Conservation (phyloP, 2,797 vertebrate species). For the Phoeniculus purpureus region DNA sequence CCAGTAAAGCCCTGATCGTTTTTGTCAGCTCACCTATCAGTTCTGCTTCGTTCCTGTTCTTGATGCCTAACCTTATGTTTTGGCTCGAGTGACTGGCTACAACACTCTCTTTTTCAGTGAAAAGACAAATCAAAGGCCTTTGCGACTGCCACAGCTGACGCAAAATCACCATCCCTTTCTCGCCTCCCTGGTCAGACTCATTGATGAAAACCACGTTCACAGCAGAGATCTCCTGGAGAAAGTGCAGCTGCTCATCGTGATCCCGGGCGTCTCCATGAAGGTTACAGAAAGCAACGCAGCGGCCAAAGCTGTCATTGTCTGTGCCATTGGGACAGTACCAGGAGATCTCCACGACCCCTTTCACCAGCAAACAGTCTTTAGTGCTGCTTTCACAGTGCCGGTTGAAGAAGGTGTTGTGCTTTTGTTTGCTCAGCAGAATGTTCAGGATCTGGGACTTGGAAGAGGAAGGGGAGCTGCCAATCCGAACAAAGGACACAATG, state of each 20-base stretch:
- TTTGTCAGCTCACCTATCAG: slow-evolving; percentile 57
- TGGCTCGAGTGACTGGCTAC: neutral
- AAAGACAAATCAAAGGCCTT: slow-evolving; percentile 75
- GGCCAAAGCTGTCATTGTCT: slow-evolving; percentile 58
- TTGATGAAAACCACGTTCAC: slow-evolving; percentile 73
- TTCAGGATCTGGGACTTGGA: slow-evolving; percentile 78
- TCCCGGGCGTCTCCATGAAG: slow-evolving; percentile 56
- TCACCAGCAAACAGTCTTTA: slow-evolving; percentile 70
- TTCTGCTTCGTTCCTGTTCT: slow-evolving; percentile 72
- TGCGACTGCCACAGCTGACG: neutral
- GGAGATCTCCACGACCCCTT: slow-evolving; percentile 81
- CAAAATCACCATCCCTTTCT: slow-evolving; percentile 4
- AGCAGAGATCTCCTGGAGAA: slow-evolving; percentile 74
- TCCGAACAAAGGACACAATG: slow-evolving; percentile 78
- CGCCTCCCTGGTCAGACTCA: neutral
- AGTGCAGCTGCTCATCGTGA: slow-evolving; percentile 53
- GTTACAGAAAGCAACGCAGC: slow-evolving; percentile 71
- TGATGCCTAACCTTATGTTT: slow-evolving; percentile 72
- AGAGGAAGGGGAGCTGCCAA: slow-evolving; percentile 66
- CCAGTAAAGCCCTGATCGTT: slow-evolving; percentile 52
- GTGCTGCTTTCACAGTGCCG: slow-evolving; percentile 62
- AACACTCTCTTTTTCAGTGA: slow-evolving; percentile 33
- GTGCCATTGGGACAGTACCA: slow-evolving; percentile 82
- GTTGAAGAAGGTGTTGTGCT: slow-evolving; percentile 69
- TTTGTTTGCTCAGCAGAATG: slow-evolving; percentile 62